These are phyloP conservation scores for Sabatieria punctata DNA, from an alignment of 2,888 invertebrate species.

Conservation along the genomic window DNA sequence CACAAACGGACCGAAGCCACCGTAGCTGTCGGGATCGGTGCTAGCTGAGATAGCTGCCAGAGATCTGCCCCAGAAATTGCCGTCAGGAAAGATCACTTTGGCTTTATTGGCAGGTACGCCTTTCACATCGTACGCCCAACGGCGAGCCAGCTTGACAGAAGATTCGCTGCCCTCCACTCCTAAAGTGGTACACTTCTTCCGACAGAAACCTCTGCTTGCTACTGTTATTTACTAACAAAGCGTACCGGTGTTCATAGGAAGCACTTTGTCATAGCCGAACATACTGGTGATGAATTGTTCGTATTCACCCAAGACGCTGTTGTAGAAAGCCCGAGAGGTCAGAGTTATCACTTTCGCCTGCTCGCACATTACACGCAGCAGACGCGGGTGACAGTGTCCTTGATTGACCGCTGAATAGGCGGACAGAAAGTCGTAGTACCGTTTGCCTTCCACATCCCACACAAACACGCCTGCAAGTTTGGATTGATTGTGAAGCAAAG, in stretches of 20 bases:
- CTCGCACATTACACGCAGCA: slow-evolving; percentile 45
- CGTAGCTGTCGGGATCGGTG: slow-evolving; percentile 62
- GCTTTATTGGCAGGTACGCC: slow-evolving; percentile 52
- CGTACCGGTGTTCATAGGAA: slow-evolving; percentile 70
- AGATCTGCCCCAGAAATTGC: slow-evolving; percentile 91
- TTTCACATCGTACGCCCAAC: slow-evolving; percentile 79
- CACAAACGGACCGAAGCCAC: slow-evolving; percentile 80
- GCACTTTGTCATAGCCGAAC: slow-evolving; percentile 69
- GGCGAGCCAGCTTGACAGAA: slow-evolving; percentile 74
- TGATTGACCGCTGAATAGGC: slow-evolving; percentile 91
- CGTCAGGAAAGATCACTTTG: slow-evolving; percentile 61
- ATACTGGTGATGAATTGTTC: slow-evolving; percentile 65
- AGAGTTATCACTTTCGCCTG: slow-evolving; percentile 61
- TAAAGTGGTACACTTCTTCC: slow-evolving; percentile 20
- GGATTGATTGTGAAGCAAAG: no score
- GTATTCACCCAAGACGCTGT: slow-evolving; percentile 64
- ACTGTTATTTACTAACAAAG: slow-evolving; percentile 16
- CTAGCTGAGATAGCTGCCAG: slow-evolving; percentile 72
- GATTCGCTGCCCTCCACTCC: slow-evolving; percentile 90
- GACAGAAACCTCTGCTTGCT: background rate
- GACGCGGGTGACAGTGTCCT: slow-evolving; percentile 22
- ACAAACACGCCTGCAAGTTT: slow-evolving; percentile 53
- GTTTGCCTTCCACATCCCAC: slow-evolving; percentile 83
- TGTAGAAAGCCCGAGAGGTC: slow-evolving; percentile 80
- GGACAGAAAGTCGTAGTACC: slow-evolving; percentile 77